phyloP scores from a whole-genome alignment of 2,888 invertebrate species.

The Heliothis peltigera region DNA sequence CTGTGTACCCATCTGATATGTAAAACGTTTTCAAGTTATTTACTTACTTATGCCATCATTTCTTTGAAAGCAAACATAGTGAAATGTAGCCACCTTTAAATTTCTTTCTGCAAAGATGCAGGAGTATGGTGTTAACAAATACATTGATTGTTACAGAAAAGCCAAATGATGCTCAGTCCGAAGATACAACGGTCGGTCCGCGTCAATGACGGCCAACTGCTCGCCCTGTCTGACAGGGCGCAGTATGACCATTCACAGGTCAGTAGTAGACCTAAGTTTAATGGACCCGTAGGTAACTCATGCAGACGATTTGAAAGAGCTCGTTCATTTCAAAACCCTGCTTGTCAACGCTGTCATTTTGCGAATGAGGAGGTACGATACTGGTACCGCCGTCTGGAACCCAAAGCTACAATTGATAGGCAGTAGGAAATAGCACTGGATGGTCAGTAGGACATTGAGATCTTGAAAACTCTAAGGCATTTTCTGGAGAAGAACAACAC shows the following conservation, averaged over 20 bases:
- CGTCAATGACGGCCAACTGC: slow-evolving; percentile 95
- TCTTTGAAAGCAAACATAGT: neutral
- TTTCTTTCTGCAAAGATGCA: neutral
- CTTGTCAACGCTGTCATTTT: no score
- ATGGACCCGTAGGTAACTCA: neutral
- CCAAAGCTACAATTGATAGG: no score
- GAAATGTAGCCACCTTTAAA: neutral
- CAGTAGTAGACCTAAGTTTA: slow-evolving; percentile 10
- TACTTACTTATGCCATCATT: neutral
- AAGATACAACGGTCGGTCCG: slow-evolving; percentile 96
- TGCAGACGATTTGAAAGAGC: neutral
- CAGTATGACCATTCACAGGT: slow-evolving; percentile 94
- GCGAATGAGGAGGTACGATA: no score
- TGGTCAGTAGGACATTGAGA: no score
- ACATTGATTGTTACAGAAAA: slow-evolving; percentile 33
- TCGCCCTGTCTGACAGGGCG: slow-evolving; percentile 96
- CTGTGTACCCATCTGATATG: no score
- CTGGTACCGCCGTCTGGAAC: no score
- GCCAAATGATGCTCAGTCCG: slow-evolving; percentile 92
- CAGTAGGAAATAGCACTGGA: no score
- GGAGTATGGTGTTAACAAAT: neutral
- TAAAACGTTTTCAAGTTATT: neutral
- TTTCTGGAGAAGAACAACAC: no score
- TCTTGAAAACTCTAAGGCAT: no score
- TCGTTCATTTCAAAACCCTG: no score